Evolutionary conservation across 2,113 vertebrate species (phyloP), one percentile per base, ranked within the genome.

Genomic region (Orycteropus afer): DNA sequence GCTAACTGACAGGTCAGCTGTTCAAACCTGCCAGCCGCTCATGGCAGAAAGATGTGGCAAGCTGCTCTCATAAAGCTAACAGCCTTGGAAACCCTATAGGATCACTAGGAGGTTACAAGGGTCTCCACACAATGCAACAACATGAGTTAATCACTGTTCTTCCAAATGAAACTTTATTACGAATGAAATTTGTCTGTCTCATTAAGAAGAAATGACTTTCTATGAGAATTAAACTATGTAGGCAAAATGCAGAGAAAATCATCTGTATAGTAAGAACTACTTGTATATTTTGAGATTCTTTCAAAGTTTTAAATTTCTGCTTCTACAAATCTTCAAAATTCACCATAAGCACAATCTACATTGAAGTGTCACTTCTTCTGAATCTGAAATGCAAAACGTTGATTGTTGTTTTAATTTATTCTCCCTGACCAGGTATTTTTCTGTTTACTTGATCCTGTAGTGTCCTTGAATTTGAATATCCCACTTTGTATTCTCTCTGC

Each of bases 381-480:
- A 51, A 71, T 1, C 13, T 9, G 83, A 71, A 23, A 29, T 71
- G 34, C 53, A 85, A 74, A 81, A 80, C n/a, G 27, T 49, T 69
- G 13, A 86, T 34, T 20, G 8, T 20, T 83, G 25, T 90, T 91
- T 76, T 32, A 32, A 77, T 85, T 49, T 9, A 86, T 79, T 78
- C 25, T 82, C 1, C 67, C 27, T 47, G 40, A 77, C 91, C 67
- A 89, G 29, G 34, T 57, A 65, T 76, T 45, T 93, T 81, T 81
- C 25, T 93, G 10, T 93, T 94, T 89, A 96, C 47, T 63, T 77
- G 69, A 91, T 32, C 84, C 67, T 59, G 18, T 4, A 59, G 22
- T 73, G n/a, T 77, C 40, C 59, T 91, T 89, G 59, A 91, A 91
- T 91, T 86, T 93, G 45, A 95, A 95, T 91, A 86, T 82, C 63